Evolutionary conservation across 2,888 invertebrate genomes (phyloP).

Genomic region (Teleogryllus oceanicus): DNA sequence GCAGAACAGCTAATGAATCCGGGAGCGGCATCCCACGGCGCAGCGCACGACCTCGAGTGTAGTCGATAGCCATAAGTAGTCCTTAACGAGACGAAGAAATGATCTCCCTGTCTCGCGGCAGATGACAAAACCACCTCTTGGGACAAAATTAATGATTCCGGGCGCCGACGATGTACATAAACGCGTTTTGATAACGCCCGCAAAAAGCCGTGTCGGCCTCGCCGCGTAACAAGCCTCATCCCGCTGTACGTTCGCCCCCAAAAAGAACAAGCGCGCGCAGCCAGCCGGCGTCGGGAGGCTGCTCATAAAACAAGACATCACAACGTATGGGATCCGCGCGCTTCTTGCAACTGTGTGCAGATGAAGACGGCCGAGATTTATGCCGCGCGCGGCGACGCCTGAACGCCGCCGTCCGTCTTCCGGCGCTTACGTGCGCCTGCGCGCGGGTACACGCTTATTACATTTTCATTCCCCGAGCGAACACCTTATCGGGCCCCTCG

Average conservation of each 20-base stretch:
- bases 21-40: too few relatives aligned
- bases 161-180: neutral
- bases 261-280: neutral
- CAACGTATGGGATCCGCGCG: neutral
- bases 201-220: neutral
- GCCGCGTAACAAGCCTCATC: neutral
- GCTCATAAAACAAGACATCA: slow-evolving; percentile 18
- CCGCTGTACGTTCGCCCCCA: neutral
- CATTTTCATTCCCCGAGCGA: neutral
- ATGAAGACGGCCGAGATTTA: slow-evolving; percentile 18
- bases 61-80: slow-evolving; percentile 5
- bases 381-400: neutral
- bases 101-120: neutral
- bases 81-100: slow-evolving; percentile 6
- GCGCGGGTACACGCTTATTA: neutral
- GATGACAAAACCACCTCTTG: neutral
- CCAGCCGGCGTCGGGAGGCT: neutral
- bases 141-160: neutral
- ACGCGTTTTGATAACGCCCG: slow-evolving; percentile 1
- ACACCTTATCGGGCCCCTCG: too few relatives aligned
- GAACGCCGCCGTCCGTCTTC: slow-evolving; percentile 1
- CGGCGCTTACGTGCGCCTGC: neutral
- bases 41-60: neutral
- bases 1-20: too few relatives aligned
- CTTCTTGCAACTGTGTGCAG: slow-evolving; percentile 18